phyloP scores from a whole-genome alignment of 2,113 vertebrate species.

The Oostethus manadensis region DNA sequence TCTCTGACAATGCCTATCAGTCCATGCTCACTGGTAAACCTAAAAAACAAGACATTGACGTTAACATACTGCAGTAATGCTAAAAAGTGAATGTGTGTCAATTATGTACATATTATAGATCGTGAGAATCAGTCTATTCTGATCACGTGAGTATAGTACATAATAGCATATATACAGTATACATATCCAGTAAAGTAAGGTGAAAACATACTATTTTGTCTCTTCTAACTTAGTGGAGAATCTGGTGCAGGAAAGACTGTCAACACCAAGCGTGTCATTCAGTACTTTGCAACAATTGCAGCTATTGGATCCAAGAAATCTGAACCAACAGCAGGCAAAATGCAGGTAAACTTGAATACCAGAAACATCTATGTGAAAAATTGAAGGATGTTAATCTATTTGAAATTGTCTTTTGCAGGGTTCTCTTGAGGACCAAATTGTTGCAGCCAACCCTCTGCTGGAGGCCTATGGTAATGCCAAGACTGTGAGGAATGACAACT shows the following conservation, averaged over 20 bases:
- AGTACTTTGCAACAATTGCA: constrained; percentile 93
- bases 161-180: not conserved
- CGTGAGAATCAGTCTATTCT: constrained; percentile 77
- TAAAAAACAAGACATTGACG: not conserved
- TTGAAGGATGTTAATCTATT: too few relatives aligned
- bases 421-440: constrained; percentile 79
- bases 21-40: constrained; percentile 67
- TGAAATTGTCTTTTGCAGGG: constrained; percentile 66
- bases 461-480: constrained; percentile 84
- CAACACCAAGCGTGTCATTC: constrained; percentile 90
- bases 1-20: constrained; percentile 71
- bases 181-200: constrained; percentile 1
- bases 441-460: constrained; percentile 71
- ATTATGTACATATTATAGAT: constrained; percentile 60
- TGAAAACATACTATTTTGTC: not conserved
- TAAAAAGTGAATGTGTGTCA: not conserved
- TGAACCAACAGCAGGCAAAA: constrained; percentile 62
- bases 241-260: constrained; percentile 93
- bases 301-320: constrained; percentile 53
- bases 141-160: constrained; percentile 77
- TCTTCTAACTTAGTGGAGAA: constrained; percentile 78
- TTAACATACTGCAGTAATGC: too few relatives aligned
- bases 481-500: constrained; percentile 83
- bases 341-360: constrained; percentile 67
- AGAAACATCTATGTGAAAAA: not conserved